These are phyloP conservation scores for Cheilosia vernalis DNA, from an alignment of 2,888 invertebrate genomes.

Conservation along the genomic window DNA sequence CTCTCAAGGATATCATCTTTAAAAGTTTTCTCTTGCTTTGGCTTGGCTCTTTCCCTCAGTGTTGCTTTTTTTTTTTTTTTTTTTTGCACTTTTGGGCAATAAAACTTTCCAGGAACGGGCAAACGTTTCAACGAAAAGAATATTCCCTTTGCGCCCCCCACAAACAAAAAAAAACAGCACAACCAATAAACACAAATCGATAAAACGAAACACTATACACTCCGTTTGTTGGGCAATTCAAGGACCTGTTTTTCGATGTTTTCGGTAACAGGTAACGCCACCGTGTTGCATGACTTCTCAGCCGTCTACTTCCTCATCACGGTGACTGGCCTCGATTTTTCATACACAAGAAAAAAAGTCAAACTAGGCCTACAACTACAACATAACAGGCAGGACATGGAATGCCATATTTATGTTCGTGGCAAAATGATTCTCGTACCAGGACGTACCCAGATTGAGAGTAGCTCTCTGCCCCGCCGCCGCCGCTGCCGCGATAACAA, in stretches of 20 bases:
- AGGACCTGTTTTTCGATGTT: slow-evolving; percentile 54
- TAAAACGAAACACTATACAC: slow-evolving; percentile 49
- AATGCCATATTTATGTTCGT: slow-evolving; percentile 65
- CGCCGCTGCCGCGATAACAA: slow-evolving; percentile 22
- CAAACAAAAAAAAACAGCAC: not conserved
- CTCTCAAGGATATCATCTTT: slow-evolving; percentile 65
- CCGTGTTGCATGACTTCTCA: slow-evolving; percentile 66
- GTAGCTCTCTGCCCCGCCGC: not conserved
- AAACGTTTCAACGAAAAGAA: not conserved
- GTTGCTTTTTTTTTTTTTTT: slow-evolving; percentile 23
- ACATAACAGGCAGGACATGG: slow-evolving; percentile 62
- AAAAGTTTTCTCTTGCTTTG: slow-evolving; percentile 38
- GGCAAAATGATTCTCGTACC: slow-evolving; percentile 68
- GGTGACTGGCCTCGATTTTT: slow-evolving; percentile 16
- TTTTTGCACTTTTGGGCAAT: not conserved
- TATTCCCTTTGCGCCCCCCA: not conserved
- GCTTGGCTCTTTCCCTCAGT: not conserved
- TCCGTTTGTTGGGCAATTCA: slow-evolving; percentile 31
- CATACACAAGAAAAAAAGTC: not conserved
- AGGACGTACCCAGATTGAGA: slow-evolving; percentile 59
- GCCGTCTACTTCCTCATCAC: slow-evolving; percentile 17
- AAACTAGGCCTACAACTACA: slow-evolving; percentile 36
- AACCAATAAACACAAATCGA: slow-evolving; percentile 57
- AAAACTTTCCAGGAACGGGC: slow-evolving; percentile 20
- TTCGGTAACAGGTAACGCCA: slow-evolving; percentile 68